phyloP scores from a whole-genome alignment of 2,797 vertebrate species.

The Leptodactylus fallax region DNA sequence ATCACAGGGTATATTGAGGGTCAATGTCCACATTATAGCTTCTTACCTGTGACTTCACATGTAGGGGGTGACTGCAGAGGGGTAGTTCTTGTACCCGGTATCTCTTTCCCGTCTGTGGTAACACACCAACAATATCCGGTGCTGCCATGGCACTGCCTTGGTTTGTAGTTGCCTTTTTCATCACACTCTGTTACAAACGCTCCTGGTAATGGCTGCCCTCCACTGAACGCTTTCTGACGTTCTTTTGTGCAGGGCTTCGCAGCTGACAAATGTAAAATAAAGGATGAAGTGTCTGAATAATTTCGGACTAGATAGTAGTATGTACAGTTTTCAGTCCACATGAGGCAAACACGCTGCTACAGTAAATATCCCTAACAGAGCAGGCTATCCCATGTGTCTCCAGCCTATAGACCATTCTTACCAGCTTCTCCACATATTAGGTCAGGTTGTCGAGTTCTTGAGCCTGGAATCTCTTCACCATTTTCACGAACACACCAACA shows the following conservation, averaged over 20 bases:
- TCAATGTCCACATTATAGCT: background rate
- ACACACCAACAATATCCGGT: slow-evolving; percentile 18
- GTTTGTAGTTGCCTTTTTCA: slow-evolving; percentile 16
- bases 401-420: too few relatives aligned
- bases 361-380: too few relatives aligned
- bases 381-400: too few relatives aligned
- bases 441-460: background rate
- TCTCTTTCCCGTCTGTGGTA: slow-evolving; percentile 8
- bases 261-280: background rate
- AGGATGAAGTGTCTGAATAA: too few relatives aligned
- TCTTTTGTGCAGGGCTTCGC: slow-evolving; percentile 64
- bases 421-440: too few relatives aligned
- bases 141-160: slow-evolving; percentile 16
- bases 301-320: too few relatives aligned
- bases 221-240: background rate
- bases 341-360: too few relatives aligned
- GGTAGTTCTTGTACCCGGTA: background rate
- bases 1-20: too few relatives aligned
- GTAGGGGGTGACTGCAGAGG: background rate
- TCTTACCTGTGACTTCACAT: background rate
- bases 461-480: background rate
- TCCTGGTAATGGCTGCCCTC: background rate
- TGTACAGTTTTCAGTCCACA: too few relatives aligned
- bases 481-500: slow-evolving; percentile 29
- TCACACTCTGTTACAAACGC: background rate